Conservation (phyloP, 2,888 invertebrate species). For the Sylvicola cinctus region DNA sequence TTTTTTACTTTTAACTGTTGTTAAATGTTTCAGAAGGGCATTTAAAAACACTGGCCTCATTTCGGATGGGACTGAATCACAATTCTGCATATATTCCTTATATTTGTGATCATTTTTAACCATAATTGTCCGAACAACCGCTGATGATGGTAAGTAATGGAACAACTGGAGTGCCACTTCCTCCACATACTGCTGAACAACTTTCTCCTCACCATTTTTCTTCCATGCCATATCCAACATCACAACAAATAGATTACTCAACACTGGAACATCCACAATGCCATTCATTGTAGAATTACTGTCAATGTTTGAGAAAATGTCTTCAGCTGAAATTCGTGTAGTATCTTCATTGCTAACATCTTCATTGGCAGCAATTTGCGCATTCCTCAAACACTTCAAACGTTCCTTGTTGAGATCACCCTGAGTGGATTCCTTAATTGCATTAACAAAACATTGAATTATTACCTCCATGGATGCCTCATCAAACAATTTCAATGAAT, state of each 20-base stretch:
- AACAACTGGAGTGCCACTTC: constrained; percentile 19
- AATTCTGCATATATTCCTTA: constrained; percentile 12
- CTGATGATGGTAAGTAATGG: constrained; percentile 16
- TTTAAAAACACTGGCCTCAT: not conserved
- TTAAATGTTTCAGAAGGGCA: no score
- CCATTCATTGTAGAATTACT: constrained; percentile 20
- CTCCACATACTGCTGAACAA: constrained; percentile 24
- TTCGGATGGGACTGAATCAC: constrained; percentile 4
- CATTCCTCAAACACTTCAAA: not conserved
- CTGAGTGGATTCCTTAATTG: not conserved
- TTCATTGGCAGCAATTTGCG: constrained; percentile 5
- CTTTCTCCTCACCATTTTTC: constrained; percentile 8
- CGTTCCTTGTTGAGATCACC: not conserved
- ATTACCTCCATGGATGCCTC: constrained; percentile 12
- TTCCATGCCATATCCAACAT: constrained; percentile 14
- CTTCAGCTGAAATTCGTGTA: constrained; percentile 1
- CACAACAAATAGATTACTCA: constrained; percentile 22
- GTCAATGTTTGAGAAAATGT: constrained; percentile 24
- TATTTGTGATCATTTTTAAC: constrained; percentile 6
- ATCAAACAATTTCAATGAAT: constrained; percentile 20
- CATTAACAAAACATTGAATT: constrained; percentile 14
- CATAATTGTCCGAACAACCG: no score
- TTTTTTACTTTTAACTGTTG: not conserved
- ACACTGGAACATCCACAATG: constrained; percentile 16
- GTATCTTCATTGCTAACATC: no score